These are phyloP conservation scores for Drosophila fuyamai DNA, from an alignment of 1,140 invertebrate species.

Conservation along the genomic window DNA sequence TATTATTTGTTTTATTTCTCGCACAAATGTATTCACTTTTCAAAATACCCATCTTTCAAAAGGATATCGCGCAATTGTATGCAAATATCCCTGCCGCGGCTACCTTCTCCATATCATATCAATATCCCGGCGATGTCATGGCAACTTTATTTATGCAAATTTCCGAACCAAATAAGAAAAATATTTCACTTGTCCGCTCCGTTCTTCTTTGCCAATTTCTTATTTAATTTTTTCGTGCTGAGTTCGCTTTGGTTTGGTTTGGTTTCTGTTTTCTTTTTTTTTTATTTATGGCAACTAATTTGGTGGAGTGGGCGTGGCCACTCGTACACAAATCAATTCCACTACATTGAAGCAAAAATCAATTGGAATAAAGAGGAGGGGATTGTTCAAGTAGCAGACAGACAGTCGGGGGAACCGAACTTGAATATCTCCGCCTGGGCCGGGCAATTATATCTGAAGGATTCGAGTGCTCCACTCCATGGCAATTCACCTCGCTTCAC, in stretches of 20 bases:
- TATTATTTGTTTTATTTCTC: background rate
- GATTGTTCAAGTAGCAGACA: conserved; percentile 29
- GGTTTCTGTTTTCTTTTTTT: conserved; percentile 18
- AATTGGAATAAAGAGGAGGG: conserved; percentile 51
- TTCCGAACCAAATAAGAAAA: conserved; percentile 44
- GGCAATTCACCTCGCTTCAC: conserved; percentile 9
- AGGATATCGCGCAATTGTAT: conserved; percentile 31
- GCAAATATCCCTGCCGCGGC: conserved; percentile 31
- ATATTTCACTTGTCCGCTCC: conserved; percentile 53
- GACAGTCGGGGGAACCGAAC: conserved; percentile 25
- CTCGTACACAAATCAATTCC: conserved; percentile 77
- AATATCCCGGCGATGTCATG: conserved; percentile 46
- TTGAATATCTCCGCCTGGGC: conserved; percentile 39
- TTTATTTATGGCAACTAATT: conserved; percentile 81
- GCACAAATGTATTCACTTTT: fast-evolving
- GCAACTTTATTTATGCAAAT: conserved; percentile 59
- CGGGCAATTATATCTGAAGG: conserved; percentile 76
- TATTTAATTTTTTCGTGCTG: conserved; percentile 53
- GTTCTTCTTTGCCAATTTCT: conserved; percentile 52
- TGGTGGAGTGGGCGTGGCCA: conserved; percentile 64
- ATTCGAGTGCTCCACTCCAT: conserved; percentile 43
- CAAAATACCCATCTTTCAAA: background rate
- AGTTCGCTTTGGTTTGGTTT: conserved; percentile 27
- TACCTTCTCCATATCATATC: conserved; percentile 50
- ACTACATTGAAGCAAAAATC: conserved; percentile 80